Evolutionary conservation across 2,888 invertebrate genomes (phyloP).

Genomic region (Pachliopta kotzebuea): DNA sequence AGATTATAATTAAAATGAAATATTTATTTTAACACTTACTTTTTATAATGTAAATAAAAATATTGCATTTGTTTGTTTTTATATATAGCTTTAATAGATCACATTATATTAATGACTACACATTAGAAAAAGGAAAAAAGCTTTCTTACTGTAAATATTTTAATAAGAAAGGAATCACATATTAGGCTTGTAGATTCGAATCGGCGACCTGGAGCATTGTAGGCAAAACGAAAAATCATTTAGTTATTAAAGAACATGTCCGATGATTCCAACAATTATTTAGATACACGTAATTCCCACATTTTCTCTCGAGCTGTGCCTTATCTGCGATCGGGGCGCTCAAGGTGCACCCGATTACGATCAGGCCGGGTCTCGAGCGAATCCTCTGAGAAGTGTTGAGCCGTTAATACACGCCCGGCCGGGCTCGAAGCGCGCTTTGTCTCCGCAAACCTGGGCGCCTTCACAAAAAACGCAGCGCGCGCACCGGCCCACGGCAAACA

Average conservation of each 20-base stretch:
- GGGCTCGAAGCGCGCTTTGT: constrained; percentile 44
- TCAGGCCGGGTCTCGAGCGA: constrained; percentile 30
- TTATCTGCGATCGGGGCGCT: constrained; percentile 19
- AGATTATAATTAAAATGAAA: no score
- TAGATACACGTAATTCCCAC: constrained; percentile 27
- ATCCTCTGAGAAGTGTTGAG: constrained; percentile 60
- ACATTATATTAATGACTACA: no score
- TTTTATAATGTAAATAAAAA: no score
- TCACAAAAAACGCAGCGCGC: not conserved
- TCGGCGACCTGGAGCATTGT: no score
- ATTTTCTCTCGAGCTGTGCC: constrained; percentile 7
- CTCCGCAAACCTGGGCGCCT: constrained; percentile 22
- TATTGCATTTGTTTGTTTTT: no score
- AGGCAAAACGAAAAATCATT: no score
- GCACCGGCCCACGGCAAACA: constrained; percentile 27
- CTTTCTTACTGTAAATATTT: no score
- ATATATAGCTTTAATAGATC: no score
- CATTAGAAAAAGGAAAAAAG: no score
- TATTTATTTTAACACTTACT: no score
- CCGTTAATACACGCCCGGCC: constrained; percentile 59
- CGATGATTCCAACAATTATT: constrained; percentile 20
- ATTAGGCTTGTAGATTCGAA: no score
- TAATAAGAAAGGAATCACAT: no score
- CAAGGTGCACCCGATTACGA: constrained; percentile 25
- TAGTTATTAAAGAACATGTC: constrained; percentile 1